These are phyloP conservation scores for Conchocele bisecta DNA, from an alignment of 2,888 invertebrate genomes.

Conservation along the genomic window DNA sequence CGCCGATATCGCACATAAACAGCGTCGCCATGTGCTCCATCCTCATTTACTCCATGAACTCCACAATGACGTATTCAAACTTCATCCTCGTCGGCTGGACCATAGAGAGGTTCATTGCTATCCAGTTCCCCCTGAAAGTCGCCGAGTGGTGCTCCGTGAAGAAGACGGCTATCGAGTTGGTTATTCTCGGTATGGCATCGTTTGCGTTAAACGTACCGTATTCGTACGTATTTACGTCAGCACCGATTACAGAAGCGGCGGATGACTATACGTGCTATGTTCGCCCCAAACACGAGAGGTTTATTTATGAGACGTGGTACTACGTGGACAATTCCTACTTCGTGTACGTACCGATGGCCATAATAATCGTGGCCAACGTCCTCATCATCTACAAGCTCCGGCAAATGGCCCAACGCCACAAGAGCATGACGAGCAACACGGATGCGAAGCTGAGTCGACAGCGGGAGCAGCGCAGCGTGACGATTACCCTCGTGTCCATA, in stretches of 20 bases:
- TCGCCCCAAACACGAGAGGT: too few species aligned
- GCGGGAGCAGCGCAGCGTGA: not conserved
- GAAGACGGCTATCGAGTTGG: not conserved
- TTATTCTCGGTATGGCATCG: not conserved
- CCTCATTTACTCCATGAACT: not conserved
- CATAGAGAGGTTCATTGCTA: not conserved
- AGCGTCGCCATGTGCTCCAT: not conserved
- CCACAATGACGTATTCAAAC: not conserved
- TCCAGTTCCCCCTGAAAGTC: slow-evolving; percentile 5
- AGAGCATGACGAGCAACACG: not conserved
- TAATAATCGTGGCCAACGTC: not conserved
- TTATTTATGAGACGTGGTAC: not conserved
- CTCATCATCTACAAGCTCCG: not conserved
- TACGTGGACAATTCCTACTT: not conserved
- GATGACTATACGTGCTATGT: too few species aligned
- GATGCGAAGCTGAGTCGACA: not conserved
- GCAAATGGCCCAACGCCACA: not conserved
- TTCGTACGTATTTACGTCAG: not conserved
- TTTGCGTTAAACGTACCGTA: not conserved
- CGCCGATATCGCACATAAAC: not conserved
- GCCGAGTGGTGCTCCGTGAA: not conserved
- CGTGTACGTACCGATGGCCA: not conserved
- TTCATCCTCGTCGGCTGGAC: slow-evolving; percentile 1
- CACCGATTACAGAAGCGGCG: not conserved
- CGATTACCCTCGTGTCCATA: not conserved